These are phyloP conservation scores for Nomada hirtipes DNA, from an alignment of 2,888 invertebrate species.

Conservation along the genomic window DNA sequence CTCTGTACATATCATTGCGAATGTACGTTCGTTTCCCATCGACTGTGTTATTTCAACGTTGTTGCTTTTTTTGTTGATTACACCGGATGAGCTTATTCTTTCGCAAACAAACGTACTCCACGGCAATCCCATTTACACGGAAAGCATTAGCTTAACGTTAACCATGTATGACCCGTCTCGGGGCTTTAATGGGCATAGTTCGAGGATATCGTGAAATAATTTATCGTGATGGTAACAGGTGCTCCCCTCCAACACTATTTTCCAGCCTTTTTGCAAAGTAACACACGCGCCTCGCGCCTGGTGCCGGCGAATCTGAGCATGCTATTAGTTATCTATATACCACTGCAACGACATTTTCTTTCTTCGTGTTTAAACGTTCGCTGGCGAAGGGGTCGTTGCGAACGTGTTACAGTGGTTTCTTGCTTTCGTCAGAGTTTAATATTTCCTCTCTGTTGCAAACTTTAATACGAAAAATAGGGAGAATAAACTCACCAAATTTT, in stretches of 20 bases:
- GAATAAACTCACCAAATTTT: too few species aligned
- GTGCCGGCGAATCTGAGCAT: not conserved
- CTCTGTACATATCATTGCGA: not conserved
- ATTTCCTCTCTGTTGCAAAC: not conserved
- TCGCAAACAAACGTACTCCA: constrained; percentile 17
- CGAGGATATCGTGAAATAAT: constrained; percentile 41
- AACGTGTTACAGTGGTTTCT: constrained; percentile 15
- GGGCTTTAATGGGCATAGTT: constrained; percentile 22
- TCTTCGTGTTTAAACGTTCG: not conserved
- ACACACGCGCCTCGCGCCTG: constrained; percentile 45
- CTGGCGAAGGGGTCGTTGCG: too few species aligned
- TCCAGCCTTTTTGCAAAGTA: constrained; percentile 51
- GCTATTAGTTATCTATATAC: not conserved
- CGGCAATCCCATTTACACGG: constrained; percentile 17
- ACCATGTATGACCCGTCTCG: constrained; percentile 10
- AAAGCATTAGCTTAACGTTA: constrained; percentile 11
- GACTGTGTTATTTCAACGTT: not conserved
- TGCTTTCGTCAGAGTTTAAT: constrained; percentile 14
- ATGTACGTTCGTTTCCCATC: not conserved
- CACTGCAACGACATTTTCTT: not conserved
- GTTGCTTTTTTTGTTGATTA: not conserved
- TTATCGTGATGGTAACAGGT: constrained; percentile 63
- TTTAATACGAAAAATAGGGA: not conserved
- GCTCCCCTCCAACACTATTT: constrained; percentile 30
- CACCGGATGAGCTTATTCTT: constrained; percentile 51